phyloP scores from a whole-genome alignment of 53 echinoderm and acorn worm genomes.

The Hippasteria phrygiana region DNA sequence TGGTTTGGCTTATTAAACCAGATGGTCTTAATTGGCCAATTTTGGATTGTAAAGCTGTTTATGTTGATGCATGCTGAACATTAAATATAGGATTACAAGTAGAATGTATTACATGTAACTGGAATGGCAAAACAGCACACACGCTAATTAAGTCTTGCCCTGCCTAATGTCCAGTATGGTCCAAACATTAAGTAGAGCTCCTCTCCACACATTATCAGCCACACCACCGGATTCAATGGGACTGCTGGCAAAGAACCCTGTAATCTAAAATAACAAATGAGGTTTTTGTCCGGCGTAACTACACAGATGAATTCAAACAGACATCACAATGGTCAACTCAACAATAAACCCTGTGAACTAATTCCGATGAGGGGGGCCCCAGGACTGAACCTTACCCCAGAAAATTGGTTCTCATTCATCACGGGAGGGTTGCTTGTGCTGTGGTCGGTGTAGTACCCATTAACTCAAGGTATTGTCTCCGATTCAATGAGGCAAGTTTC shows the following conservation, averaged over 20 bases:
- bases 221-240: not conserved
- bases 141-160: too few relatives aligned
- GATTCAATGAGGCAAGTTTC: too few relatives aligned
- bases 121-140: too few relatives aligned
- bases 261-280: conserved; percentile 68
- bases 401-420: not conserved
- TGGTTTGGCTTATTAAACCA: too few relatives aligned
- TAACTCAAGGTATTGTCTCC: too few relatives aligned
- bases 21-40: too few relatives aligned
- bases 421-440: not conserved
- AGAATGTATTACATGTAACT: too few relatives aligned
- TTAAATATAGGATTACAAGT: too few relatives aligned
- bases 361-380: not conserved
- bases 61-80: too few relatives aligned
- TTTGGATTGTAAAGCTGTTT: too few relatives aligned
- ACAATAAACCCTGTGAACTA: not conserved
- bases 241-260: not conserved
- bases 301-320: not conserved
- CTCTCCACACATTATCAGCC: not conserved
- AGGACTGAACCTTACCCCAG: not conserved
- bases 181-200: too few relatives aligned
- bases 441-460: not conserved
- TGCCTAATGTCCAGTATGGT: too few relatives aligned
- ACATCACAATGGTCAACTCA: not conserved
- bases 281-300: not conserved